Conservation (phyloP, 2,888 invertebrate genomes). For the Erebia ligea region DNA sequence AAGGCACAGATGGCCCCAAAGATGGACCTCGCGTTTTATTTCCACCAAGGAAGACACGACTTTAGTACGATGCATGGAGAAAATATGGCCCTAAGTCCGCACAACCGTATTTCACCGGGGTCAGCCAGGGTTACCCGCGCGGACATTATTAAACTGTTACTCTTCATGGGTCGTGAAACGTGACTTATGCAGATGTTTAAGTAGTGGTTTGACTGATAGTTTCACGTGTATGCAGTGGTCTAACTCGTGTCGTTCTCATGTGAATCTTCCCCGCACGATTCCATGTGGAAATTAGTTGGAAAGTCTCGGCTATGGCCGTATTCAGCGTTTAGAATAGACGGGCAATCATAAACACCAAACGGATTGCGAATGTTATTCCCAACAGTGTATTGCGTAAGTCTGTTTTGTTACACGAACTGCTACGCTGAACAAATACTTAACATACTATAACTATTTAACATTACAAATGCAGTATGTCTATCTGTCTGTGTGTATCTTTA, state of each 20-base stretch:
- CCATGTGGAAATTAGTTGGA: conserved; percentile 70
- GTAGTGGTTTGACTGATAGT: conserved; percentile 80
- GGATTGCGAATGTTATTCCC: conserved; percentile 32
- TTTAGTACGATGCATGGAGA: conserved; percentile 77
- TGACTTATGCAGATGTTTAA: conserved; percentile 82
- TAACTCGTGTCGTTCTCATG: conserved; percentile 63
- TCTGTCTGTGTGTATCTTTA: too few species aligned
- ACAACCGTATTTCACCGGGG: conserved; percentile 79
- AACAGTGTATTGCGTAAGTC: conserved; percentile 26
- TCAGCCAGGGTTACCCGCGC: conserved; percentile 72
- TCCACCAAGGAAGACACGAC: conserved; percentile 82
- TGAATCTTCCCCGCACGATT: conserved; percentile 76
- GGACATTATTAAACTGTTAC: conserved; percentile 83
- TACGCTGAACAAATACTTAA: background rate
- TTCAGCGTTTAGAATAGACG: conserved; percentile 43
- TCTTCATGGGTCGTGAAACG: conserved; percentile 74
- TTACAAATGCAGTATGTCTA: too few species aligned
- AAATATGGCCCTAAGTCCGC: conserved; percentile 80
- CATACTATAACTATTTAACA: background rate
- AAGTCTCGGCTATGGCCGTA: conserved; percentile 56
- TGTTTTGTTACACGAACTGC: conserved; percentile 9
- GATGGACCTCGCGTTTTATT: conserved; percentile 83
- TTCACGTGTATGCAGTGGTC: conserved; percentile 73
- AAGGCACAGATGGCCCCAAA: conserved; percentile 80
- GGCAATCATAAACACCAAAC: conserved; percentile 39